Evolutionary conservation across 2,113 vertebrate genomes (phyloP).

Genomic region (Syngnathus typhle): DNA sequence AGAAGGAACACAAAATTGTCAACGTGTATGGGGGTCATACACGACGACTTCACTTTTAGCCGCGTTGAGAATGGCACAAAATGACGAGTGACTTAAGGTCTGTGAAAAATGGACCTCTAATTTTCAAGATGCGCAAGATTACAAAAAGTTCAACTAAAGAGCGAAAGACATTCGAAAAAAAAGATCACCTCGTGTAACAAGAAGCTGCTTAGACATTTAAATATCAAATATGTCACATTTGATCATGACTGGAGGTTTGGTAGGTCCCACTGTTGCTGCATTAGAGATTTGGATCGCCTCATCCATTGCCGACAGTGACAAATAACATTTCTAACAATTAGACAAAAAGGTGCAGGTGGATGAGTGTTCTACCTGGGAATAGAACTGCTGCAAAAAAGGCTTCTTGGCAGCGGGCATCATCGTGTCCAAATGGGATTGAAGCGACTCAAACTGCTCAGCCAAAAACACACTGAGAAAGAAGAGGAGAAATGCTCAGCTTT

Average conservation of each 20-base stretch:
- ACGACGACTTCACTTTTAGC: too few species aligned
- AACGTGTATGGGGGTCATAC: too few species aligned
- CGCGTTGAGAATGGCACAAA: background rate
- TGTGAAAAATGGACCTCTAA: background rate
- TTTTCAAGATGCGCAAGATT: background rate
- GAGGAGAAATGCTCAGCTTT: background rate
- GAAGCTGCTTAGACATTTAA: background rate
- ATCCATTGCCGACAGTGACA: background rate
- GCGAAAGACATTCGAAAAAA: background rate
- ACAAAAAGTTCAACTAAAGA: background rate
- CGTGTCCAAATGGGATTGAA: constrained; percentile 91
- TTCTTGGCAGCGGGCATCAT: constrained; percentile 98
- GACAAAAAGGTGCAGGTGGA: background rate
- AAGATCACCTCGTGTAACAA: background rate
- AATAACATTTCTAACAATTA: background rate
- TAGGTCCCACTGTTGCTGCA: background rate
- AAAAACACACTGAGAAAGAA: constrained; percentile 81
- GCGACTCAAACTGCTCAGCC: constrained; percentile 94
- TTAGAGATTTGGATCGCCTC: background rate
- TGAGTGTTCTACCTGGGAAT: constrained; percentile 82
- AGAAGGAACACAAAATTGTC: constrained; percentile 8
- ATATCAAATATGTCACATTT: background rate
- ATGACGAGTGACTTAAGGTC: background rate
- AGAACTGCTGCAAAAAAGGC: constrained; percentile 97
- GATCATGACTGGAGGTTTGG: background rate